A percentile compares a stretch with the other conserved stretches of the same genome.
Evolutionary conservation across 1,140 invertebrate genomes (phyloP).

Genomic region (Zaprionus tsacasi): DNA sequence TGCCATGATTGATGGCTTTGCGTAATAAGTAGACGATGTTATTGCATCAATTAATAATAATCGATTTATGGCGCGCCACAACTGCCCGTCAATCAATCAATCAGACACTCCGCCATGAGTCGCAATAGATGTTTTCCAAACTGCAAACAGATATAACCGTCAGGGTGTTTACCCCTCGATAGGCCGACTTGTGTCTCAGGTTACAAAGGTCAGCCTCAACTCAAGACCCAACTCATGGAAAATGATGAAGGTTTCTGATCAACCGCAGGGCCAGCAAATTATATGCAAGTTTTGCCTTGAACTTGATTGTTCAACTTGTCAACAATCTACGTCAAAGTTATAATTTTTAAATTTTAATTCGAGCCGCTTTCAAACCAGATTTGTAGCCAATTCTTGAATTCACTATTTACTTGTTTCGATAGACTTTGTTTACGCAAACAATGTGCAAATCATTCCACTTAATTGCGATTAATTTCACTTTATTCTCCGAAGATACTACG

Average conservation of each 20-base stretch:
- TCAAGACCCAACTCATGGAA: constrained; percentile 3
- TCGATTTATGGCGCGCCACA: not conserved
- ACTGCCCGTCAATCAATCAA: constrained; percentile 32
- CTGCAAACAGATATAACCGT: constrained; percentile 44
- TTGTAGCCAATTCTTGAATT: not conserved
- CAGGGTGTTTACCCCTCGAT: constrained; percentile 7
- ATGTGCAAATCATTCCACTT: not conserved
- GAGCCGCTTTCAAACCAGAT: not conserved
- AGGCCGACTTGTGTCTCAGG: constrained; percentile 11
- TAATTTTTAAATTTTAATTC: not conserved
- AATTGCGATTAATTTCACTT: not conserved
- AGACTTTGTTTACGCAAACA: not conserved
- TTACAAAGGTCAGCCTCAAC: constrained; percentile 36
- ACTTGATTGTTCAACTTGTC: constrained; percentile 11
- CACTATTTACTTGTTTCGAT: not conserved
- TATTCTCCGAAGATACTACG: constrained; percentile 7
- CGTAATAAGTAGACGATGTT: constrained; percentile 28
- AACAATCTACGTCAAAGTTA: not conserved
- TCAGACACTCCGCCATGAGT: not conserved
- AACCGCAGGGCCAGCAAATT: constrained; percentile 27
- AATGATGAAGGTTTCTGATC: constrained; percentile 13
- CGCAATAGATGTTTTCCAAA: constrained; percentile 3
- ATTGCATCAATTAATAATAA: constrained; percentile 20
- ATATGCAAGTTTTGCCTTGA: constrained; percentile 8
- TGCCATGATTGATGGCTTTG: constrained; percentile 3